Evolutionary conservation across 2,113 vertebrate species (phyloP).

Genomic region (Notiomystis cincta): DNA sequence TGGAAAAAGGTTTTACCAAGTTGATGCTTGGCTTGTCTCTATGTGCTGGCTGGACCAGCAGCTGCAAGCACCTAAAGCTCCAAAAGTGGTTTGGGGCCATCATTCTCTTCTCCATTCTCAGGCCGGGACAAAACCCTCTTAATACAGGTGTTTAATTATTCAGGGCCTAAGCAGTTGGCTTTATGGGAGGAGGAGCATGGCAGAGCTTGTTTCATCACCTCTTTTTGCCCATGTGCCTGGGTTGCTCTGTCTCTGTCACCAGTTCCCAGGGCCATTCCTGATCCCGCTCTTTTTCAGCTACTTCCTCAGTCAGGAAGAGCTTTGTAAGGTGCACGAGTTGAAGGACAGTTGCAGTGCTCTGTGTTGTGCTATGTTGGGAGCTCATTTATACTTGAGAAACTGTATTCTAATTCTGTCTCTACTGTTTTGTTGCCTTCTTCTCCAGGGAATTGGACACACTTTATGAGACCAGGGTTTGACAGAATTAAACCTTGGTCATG

Average conservation of each 20-base stretch:
- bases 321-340: background rate
- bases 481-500: background rate
- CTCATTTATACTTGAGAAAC: background rate
- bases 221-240: background rate
- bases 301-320: background rate
- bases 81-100: background rate
- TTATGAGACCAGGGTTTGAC: background rate
- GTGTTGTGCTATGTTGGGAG: background rate
- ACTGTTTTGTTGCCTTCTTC: background rate
- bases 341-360: background rate
- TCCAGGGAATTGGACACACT: background rate
- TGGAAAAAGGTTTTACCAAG: background rate
- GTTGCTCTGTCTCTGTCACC: background rate
- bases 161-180: background rate
- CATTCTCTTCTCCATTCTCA: background rate
- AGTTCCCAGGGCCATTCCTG: fast-evolving
- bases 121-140: background rate
- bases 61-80: background rate
- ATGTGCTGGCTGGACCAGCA: fast-evolving
- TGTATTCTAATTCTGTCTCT: background rate
- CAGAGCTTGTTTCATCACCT: background rate
- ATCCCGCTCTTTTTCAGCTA: background rate
- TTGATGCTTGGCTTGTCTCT: background rate
- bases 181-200: background rate
- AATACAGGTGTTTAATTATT: background rate